Percentiles rank a stretch among this genome's conserved stretches.
These are phyloP conservation scores for Melanotaenia pygmaea DNA, from an alignment of 2,797 vertebrate species.

Conservation along the genomic window DNA sequence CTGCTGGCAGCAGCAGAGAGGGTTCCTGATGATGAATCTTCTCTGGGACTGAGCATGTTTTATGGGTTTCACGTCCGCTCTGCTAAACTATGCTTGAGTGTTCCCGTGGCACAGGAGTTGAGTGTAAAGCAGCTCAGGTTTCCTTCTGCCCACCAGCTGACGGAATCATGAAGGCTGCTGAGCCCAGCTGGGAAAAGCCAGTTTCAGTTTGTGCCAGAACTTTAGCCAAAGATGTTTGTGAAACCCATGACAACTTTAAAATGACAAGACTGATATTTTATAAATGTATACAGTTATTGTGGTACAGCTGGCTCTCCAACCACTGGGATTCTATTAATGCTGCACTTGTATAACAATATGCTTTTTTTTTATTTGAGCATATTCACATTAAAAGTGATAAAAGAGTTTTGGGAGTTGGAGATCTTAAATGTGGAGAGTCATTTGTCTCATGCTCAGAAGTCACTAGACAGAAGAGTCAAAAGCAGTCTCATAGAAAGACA, in stretches of 20 bases:
- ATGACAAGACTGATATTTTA: neutral
- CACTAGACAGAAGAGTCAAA: too few species aligned
- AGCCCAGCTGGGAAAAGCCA: slow-evolving; percentile 10
- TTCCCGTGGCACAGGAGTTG: slow-evolving; percentile 46
- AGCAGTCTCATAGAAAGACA: too few species aligned
- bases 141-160: slow-evolving; percentile 39
- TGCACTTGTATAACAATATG: neutral
- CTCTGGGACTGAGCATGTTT: slow-evolving; percentile 60
- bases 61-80: slow-evolving; percentile 63
- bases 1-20: slow-evolving; percentile 54
- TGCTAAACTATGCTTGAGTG: slow-evolving; percentile 64
- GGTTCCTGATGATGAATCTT: slow-evolving; percentile 65
- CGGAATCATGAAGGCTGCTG: slow-evolving; percentile 27
- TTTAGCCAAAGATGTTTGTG: slow-evolving; percentile 13
- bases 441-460: too few species aligned
- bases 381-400: neutral
- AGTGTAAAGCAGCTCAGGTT: slow-evolving; percentile 61
- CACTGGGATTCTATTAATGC: neutral
- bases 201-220: slow-evolving; percentile 1
- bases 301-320: neutral
- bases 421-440: too few species aligned
- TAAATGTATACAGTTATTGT: neutral
- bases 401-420: neutral
- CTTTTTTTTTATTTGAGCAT: neutral
- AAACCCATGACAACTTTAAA: slow-evolving; percentile 11